A percentile compares a stretch with the other conserved stretches of the same genome.
phyloP scores from a whole-genome alignment of 2,888 invertebrate species.

The Cecidostiba fungosa region DNA sequence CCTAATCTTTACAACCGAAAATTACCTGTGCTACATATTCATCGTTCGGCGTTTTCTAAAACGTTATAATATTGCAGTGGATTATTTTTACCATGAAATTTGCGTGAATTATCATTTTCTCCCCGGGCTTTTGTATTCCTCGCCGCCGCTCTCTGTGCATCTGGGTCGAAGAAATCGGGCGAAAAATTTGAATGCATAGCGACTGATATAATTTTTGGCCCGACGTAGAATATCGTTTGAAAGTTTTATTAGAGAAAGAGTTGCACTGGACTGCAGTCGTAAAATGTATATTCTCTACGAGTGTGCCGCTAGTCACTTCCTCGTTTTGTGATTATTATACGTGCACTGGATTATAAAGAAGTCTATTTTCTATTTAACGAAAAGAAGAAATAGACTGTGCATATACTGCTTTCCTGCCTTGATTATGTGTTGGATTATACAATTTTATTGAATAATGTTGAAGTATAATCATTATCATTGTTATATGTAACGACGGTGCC shows the following conservation, averaged over 20 bases:
- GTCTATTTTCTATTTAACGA: background rate
- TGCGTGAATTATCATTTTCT: constrained; percentile 18
- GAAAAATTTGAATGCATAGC: constrained; percentile 28
- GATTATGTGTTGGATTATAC: constrained; percentile 12
- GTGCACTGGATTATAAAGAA: background rate
- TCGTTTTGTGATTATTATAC: constrained; percentile 36
- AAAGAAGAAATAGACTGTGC: background rate
- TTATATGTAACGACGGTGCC: background rate
- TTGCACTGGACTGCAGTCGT: background rate
- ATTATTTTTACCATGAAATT: background rate
- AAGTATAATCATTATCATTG: background rate
- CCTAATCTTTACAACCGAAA: background rate
- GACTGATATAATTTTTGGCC: constrained; percentile 40
- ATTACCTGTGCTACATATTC: background rate
- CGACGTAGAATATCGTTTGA: constrained; percentile 44
- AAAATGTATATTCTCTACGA: constrained; percentile 51
- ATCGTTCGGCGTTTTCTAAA: background rate
- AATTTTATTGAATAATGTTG: constrained; percentile 8
- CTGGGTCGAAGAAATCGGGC: constrained; percentile 31
- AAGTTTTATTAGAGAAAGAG: constrained; percentile 20
- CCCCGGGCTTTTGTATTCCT: background rate
- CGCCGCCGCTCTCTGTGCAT: background rate
- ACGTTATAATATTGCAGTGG: background rate
- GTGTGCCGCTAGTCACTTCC: constrained; percentile 37
- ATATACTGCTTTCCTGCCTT: background rate